Conservation (phyloP, 2,888 invertebrate species). For the Ophion obscuratus region DNA sequence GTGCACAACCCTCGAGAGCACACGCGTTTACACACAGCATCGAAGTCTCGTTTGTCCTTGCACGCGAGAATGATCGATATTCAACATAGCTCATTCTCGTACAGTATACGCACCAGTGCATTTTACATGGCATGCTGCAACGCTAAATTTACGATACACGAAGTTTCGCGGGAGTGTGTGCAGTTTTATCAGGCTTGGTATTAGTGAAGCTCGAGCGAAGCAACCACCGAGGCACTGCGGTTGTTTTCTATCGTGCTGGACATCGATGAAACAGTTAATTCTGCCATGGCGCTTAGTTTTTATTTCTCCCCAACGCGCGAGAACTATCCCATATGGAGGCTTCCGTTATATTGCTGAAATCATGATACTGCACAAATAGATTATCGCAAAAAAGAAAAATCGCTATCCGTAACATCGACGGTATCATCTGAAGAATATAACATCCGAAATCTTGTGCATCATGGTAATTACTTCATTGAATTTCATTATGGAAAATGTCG, state of each 20-base stretch:
- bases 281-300: slow-evolving; percentile 20
- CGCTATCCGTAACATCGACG: too few relatives aligned
- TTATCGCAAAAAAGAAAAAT: not conserved
- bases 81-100: slow-evolving; percentile 42
- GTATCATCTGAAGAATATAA: not conserved
- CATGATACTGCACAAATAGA: too few relatives aligned
- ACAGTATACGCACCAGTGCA: slow-evolving; percentile 26
- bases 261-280: slow-evolving; percentile 32
- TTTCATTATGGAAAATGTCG: too few relatives aligned
- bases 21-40: slow-evolving; percentile 37
- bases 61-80: slow-evolving; percentile 57
- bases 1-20: slow-evolving; percentile 17
- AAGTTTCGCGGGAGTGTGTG: slow-evolving; percentile 15
- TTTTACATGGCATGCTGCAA: slow-evolving; percentile 35
- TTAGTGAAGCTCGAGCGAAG: slow-evolving; percentile 31
- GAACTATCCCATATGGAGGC: not conserved
- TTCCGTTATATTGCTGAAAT: not conserved
- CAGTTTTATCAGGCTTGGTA: slow-evolving; percentile 28
- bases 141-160: slow-evolving; percentile 27
- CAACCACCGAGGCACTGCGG: slow-evolving; percentile 1
- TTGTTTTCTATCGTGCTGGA: slow-evolving; percentile 34
- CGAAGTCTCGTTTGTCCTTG: slow-evolving; percentile 58
- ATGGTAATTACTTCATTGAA: too few relatives aligned
- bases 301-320: slow-evolving; percentile 5
- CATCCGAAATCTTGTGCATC: not conserved